phyloP scores from a whole-genome alignment of 2,113 vertebrate species.

The Anser cygnoides region DNA sequence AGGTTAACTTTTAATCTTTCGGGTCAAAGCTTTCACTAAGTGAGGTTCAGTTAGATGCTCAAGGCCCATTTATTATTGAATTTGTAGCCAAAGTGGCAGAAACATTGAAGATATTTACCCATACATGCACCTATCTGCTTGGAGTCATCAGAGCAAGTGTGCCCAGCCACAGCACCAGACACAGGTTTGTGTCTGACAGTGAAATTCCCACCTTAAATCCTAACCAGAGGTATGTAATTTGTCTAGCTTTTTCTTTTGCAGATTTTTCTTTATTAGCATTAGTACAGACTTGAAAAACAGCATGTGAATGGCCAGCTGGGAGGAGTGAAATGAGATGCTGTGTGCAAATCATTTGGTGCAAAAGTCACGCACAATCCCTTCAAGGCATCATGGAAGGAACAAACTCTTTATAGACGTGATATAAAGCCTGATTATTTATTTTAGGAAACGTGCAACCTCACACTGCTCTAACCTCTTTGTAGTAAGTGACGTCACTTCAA shows the following conservation, averaged over 20 bases:
- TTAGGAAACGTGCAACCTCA: not conserved
- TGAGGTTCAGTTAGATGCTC: not conserved
- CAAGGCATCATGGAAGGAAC: not conserved
- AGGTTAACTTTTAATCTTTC: not conserved
- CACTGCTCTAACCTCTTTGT: not conserved
- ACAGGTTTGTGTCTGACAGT: not conserved
- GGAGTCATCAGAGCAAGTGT: fast-evolving
- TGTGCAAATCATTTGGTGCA: not conserved
- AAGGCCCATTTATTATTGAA: not conserved
- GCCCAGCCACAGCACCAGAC: not conserved
- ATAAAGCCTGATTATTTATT: not conserved
- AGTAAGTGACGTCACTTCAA: not conserved
- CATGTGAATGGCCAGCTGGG: not conserved
- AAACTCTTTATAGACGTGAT: not conserved
- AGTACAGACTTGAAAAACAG: not conserved
- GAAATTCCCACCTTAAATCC: not conserved
- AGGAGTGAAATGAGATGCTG: not conserved
- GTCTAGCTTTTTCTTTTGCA: not conserved
- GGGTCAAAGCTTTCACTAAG: not conserved
- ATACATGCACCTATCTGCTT: fast-evolving
- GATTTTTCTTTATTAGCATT: not conserved
- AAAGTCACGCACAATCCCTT: not conserved
- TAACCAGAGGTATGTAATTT: fast-evolving
- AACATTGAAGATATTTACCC: not conserved
- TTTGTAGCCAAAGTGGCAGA: not conserved